These are phyloP conservation scores for Propithecus deckenii DNA, from an alignment of 2,797 vertebrate genomes.

Conservation along the genomic window DNA sequence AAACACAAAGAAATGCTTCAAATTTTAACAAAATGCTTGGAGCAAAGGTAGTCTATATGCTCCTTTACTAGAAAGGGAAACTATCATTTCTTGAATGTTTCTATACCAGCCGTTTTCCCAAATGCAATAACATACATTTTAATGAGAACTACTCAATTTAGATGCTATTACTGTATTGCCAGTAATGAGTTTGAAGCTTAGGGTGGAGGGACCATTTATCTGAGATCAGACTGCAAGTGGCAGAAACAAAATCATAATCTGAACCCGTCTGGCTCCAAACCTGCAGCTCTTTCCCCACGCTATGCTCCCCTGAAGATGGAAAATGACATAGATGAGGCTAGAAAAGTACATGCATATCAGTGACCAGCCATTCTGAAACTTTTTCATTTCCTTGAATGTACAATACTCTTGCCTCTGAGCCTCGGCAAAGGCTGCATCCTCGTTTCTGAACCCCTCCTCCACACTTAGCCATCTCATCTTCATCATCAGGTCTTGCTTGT, in stretches of 20 bases:
- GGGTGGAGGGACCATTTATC: background rate
- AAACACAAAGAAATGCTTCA: background rate
- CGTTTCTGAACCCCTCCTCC: background rate
- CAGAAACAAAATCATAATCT: slow-evolving; percentile 3
- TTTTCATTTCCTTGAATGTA: background rate
- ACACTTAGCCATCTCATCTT: background rate
- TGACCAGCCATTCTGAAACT: background rate
- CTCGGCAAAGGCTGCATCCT: background rate
- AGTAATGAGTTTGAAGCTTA: background rate
- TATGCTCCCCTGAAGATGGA: background rate
- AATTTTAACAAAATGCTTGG: background rate
- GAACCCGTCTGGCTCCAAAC: background rate
- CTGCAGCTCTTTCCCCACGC: background rate
- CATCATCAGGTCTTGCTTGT: background rate
- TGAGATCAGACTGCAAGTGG: background rate
- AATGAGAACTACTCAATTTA: background rate
- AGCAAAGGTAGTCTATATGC: background rate
- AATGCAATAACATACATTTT: background rate
- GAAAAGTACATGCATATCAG: background rate
- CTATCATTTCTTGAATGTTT: background rate
- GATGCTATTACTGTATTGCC: background rate
- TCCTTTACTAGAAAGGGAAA: background rate
- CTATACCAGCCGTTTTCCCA: background rate
- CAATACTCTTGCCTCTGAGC: background rate
- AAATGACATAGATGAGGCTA: background rate